A percentile compares a stretch with the other conserved stretches of the same genome.
Evolutionary conservation across 2,797 vertebrate species (phyloP).

Genomic region (Oreochromis grahami): DNA sequence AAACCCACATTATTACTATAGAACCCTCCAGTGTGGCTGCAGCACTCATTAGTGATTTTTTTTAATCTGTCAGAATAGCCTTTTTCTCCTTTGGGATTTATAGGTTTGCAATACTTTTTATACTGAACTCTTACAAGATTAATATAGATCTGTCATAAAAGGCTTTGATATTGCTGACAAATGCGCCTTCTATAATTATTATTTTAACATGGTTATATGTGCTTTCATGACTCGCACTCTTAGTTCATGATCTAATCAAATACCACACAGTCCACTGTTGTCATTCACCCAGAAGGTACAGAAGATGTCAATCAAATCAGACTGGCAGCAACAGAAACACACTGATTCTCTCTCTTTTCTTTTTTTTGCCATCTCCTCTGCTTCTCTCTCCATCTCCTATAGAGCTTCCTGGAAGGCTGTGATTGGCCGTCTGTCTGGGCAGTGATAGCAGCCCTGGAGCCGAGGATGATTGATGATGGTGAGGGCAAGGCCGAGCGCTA

Average conservation of each 20-base stretch:
- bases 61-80: constrained; percentile 6
- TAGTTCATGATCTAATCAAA: constrained; percentile 47
- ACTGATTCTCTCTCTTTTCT: constrained; percentile 40
- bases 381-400: constrained; percentile 72
- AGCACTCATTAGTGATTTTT: background rate
- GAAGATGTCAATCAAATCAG: constrained; percentile 63
- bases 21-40: background rate
- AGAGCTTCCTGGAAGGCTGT: constrained; percentile 82
- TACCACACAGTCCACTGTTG: constrained; percentile 33
- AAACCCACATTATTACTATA: background rate
- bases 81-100: constrained; percentile 20
- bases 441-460: constrained; percentile 88
- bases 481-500: constrained; percentile 94
- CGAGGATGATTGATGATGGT: constrained; percentile 98
- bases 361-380: constrained; percentile 40
- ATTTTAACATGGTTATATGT: constrained; percentile 40
- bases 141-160: constrained; percentile 52
- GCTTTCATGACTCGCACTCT: constrained; percentile 47
- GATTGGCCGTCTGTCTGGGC: constrained; percentile 89
- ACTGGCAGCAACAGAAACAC: constrained; percentile 55
- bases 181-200: constrained; percentile 32
- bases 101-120: constrained; percentile 34
- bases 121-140: constrained; percentile 24
- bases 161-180: constrained; percentile 41
- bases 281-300: constrained; percentile 44